These are phyloP conservation scores for Apodemia zela DNA, from an alignment of 2,888 invertebrate genomes.

Conservation along the genomic window DNA sequence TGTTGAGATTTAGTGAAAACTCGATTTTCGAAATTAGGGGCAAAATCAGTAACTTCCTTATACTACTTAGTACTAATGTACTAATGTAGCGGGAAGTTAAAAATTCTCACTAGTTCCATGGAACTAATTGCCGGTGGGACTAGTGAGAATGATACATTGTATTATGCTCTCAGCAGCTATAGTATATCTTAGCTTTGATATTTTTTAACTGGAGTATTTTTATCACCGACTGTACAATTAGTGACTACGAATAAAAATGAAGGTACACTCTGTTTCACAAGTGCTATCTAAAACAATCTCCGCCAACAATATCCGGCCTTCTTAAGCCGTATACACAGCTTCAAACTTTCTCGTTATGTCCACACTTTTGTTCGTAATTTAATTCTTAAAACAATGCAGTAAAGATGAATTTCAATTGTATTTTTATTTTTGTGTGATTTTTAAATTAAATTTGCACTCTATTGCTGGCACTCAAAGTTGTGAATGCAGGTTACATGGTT, in stretches of 20 bases:
- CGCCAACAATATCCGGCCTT: constrained; percentile 22
- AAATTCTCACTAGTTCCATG: no score
- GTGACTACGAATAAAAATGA: constrained; percentile 19
- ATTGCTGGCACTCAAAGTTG: neutral
- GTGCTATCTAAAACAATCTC: constrained; percentile 28
- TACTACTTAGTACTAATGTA: no score
- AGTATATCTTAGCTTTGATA: no score
- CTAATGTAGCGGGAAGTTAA: no score
- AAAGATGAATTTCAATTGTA: constrained; percentile 13
- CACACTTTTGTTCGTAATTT: constrained; percentile 5
- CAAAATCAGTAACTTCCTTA: no score
- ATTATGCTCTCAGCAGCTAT: no score
- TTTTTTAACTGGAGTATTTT: neutral
- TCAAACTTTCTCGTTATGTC: constrained; percentile 18
- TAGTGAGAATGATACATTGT: no score
- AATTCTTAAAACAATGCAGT: constrained; percentile 3
- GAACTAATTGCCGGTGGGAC: no score
- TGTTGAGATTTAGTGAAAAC: no score
- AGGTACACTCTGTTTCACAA: constrained; percentile 22
- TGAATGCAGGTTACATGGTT: constrained; percentile 6
- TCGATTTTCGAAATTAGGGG: no score
- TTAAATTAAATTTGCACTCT: constrained; percentile 21
- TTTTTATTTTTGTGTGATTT: neutral
- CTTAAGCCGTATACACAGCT: constrained; percentile 19
- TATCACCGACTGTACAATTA: neutral